phyloP scores from a whole-genome alignment of 1,140 invertebrate genomes.

The Dolichoris vasculosae region DNA sequence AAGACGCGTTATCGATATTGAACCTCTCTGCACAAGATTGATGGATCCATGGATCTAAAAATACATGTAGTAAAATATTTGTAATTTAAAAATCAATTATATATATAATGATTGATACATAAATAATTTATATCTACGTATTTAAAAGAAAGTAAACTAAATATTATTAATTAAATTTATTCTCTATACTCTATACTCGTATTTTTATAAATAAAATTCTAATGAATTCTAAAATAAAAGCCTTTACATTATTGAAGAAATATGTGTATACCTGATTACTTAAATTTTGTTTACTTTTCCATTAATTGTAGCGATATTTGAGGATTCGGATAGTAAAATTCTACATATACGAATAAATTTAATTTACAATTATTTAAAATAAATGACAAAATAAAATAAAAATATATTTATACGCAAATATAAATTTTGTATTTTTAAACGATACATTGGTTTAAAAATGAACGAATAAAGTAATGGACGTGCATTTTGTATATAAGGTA shows the following conservation, averaged over 20 bases:
- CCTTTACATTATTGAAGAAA: background rate
- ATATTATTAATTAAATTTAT: background rate
- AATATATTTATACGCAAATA: too few relatives aligned
- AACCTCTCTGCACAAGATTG: background rate
- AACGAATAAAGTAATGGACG: too few relatives aligned
- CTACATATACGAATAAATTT: background rate
- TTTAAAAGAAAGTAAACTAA: background rate
- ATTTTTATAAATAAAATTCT: too few relatives aligned
- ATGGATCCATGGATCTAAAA: background rate
- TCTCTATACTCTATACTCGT: too few relatives aligned
- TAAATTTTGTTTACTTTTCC: background rate
- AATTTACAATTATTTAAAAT: background rate
- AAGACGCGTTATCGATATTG: background rate
- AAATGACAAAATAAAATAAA: background rate
- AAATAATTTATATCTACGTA: background rate
- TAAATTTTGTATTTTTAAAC: background rate
- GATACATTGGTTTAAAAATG: background rate
- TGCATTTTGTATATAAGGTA: background rate
- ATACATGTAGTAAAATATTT: background rate
- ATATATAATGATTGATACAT: background rate
- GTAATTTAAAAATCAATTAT: background rate
- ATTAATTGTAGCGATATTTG: background rate
- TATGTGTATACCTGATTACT: background rate
- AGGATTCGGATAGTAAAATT: background rate
- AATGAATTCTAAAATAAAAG: too few relatives aligned